Base-by-base conservation (phyloP, 2,888 invertebrate species). In the Cacoxenus indagator region DNA sequence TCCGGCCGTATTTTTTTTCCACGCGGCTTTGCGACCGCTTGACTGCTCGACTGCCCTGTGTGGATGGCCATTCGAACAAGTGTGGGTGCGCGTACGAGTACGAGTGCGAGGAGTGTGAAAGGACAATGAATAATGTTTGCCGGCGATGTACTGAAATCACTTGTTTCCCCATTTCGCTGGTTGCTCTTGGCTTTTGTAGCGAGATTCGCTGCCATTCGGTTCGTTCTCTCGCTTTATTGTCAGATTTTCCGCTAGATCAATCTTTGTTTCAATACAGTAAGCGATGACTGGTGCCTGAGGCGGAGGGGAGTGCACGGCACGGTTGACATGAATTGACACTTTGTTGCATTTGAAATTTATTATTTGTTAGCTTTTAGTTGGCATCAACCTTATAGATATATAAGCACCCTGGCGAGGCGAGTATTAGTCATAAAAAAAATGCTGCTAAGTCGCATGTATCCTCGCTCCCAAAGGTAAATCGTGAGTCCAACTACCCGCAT, bases 241-340 rank as follows among this genome's bases (percentile, higher is more conserved):
- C 82, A 83, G 80, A 83, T 78, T 84, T 83, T 84, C 81, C 83
- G 74, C 82, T 78, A 83, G 79, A 83, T 83, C 83, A 83, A 83
- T 83, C 83, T 82, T 82, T 81, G 79, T 84, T 76, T 77, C 68
- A 72, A 73, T 29, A n/a, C n/a, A n/a, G n/a, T n/a, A n/a, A 22
- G 26, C 24, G 26, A 11, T 55, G 22, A 8, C 19, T 9, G 5
- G 19, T 55, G 24, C 22, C 1, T 55, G 61, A 14, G 19, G 37
- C 19, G 6, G 17, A 37, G 61, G 45, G 22, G 8, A 5, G 6
- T 4, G 22, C 5, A 48, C 22, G 22, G 22, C 31, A 48, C 22
- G 22, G 51, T 9, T 22, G 22, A 9, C 22, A 51, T 22, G 51
- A 9, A 51, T 51, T 80, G 80, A 80, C 80, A 80, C 82, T 80